These are phyloP conservation scores for Phaonia tiefii DNA, from an alignment of 2,888 invertebrate species.

Conservation along the genomic window DNA sequence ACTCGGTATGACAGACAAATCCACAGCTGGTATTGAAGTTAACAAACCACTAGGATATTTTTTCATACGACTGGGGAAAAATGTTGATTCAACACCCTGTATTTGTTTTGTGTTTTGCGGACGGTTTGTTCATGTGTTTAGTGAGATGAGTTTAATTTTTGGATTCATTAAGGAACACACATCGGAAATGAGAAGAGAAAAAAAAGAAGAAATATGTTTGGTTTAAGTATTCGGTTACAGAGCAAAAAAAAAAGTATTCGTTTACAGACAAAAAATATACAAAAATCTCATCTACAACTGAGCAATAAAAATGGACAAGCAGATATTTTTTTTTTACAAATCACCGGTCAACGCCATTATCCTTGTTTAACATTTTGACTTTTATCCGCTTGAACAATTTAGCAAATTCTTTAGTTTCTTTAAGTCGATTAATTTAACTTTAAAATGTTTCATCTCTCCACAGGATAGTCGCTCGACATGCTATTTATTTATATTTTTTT, in stretches of 20 bases:
- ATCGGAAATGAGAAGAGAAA: conserved; percentile 31
- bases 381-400: conserved; percentile 5
- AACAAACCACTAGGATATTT: conserved; percentile 81
- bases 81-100: conserved; percentile 81
- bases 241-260: not conserved
- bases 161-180: conserved; percentile 10
- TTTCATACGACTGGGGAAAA: conserved; percentile 80
- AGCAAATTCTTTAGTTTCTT: not conserved
- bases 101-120: conserved; percentile 50
- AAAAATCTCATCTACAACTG: not conserved
- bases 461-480: not conserved
- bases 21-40: conserved; percentile 79
- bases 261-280: not conserved
- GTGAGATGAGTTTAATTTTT: not conserved
- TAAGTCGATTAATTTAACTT: not conserved
- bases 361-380: not conserved
- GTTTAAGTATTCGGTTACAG: not conserved
- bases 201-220: conserved; percentile 22
- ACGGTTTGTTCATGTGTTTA: not conserved
- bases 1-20: conserved; percentile 79
- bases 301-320: not conserved
- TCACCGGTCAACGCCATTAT: not conserved
- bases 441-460: conserved; percentile 3
- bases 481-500: too few relatives aligned
- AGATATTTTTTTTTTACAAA: too few relatives aligned